Conservation (phyloP, 1,140 invertebrate genomes). For the Lasaia peninsularis region DNA sequence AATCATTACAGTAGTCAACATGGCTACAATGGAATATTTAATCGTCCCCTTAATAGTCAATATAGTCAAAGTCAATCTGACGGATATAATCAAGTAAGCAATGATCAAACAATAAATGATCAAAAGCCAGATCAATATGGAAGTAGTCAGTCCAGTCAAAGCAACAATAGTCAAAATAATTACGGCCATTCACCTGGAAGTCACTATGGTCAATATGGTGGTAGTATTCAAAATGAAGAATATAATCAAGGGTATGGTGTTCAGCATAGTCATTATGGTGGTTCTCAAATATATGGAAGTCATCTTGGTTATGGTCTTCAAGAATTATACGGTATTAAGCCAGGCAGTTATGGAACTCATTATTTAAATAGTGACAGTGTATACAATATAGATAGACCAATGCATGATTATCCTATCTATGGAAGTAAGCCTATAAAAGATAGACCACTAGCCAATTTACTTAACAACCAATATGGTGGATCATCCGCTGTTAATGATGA, state of each 20-base stretch:
- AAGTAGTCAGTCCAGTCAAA: background rate
- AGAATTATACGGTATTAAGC: conserved; percentile 33
- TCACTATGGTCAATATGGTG: background rate
- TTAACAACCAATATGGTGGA: conserved; percentile 20
- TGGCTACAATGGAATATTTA: conserved; percentile 11
- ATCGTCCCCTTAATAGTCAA: conserved; percentile 5
- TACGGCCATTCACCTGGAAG: conserved; percentile 18
- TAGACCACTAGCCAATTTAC: conserved; percentile 16
- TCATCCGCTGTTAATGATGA: conserved; percentile 18
- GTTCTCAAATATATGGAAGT: conserved; percentile 26
- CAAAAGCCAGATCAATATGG: conserved; percentile 9
- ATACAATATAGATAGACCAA: background rate
- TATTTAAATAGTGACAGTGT: conserved; percentile 3
- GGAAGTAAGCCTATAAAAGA: conserved; percentile 17
- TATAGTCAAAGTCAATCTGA: conserved; percentile 15
- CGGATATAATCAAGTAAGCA: conserved; percentile 11
- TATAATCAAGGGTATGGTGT: conserved; percentile 18
- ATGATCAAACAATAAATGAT: background rate
- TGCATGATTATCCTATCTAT: conserved; percentile 14
- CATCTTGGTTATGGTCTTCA: conserved; percentile 35
- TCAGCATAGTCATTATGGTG: conserved; percentile 12
- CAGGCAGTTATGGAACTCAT: conserved; percentile 21
- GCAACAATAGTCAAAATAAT: conserved; percentile 19
- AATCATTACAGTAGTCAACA: conserved; percentile 2
- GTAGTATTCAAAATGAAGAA: background rate